Base-by-base conservation (phyloP, 2,888 invertebrate species). In the Lasioglossum villosulum region DNA sequence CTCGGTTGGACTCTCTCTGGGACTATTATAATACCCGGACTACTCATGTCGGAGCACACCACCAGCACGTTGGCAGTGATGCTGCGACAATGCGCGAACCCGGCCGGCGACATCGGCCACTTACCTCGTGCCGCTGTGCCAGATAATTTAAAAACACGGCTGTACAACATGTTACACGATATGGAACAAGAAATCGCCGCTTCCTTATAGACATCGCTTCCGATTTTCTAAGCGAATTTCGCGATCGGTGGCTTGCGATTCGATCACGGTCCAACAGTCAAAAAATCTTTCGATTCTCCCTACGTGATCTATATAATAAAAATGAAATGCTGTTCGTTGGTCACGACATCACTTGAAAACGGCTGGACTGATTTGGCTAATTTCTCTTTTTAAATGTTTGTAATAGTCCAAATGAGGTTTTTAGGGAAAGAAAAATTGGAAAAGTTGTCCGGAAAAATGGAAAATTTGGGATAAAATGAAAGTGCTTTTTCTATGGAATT, bases 1-100 rank as follows among this genome's bases (percentile, higher is more conserved):
- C 95, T 97, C 56, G 97, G 97, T 0, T 97, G 96, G 97, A 95
- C 96, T 42, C 95, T 96, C 92, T 96, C 96, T 1, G 96, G 96
- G 59, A 96, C 96, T 59, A 95, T 97, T 68, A 96, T 97, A 90
- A 95, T 97, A 83, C 96, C 97, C 27, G 97, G 97, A 0, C 92
- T 97, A 80, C 93, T 97, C 39, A 96, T 97, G 95, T 96, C 96
- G 0, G 95, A 96, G 77, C 96, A 96, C 85, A 96, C 97, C 0
- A 96, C 97, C 1, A 95, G 96, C 23, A 95, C 96, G 56, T 93
- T 97, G 63, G 96, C 96, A 2, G 95, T 96, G 10, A 93, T 97
- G 81, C 93, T 97, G 56, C 95, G 96, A 86, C 95, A 96, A 86
- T 97, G 97, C 91, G 96, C 96, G 0, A 96, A 96, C 93, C 96